Conservation (phyloP, 2,797 vertebrate genomes). For the Syngnathus rostellatus region DNA sequence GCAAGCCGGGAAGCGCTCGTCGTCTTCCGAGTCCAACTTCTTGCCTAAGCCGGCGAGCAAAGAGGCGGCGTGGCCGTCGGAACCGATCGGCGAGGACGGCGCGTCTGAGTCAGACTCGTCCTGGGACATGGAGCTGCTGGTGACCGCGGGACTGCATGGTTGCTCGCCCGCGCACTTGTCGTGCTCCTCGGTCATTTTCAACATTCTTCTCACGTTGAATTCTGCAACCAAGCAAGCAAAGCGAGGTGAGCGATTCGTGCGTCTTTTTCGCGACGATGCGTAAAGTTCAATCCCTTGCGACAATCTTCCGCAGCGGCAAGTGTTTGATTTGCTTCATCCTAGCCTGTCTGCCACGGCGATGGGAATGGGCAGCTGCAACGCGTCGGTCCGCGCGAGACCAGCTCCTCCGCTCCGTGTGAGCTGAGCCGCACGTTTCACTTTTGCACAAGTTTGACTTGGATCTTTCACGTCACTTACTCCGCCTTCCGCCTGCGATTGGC, state of each 20-base stretch:
- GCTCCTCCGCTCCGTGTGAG: slow-evolving; percentile 41
- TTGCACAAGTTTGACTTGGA: slow-evolving; percentile 57
- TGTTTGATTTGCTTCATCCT: slow-evolving; percentile 25
- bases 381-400: slow-evolving; percentile 35
- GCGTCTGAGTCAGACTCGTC: slow-evolving; percentile 93
- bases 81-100: slow-evolving; percentile 78
- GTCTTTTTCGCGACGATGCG: slow-evolving; percentile 54
- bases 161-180: slow-evolving; percentile 75
- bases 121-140: slow-evolving; percentile 83
- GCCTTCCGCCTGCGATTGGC: slow-evolving; percentile 62
- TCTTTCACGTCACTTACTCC: slow-evolving; percentile 65
- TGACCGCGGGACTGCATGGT: slow-evolving; percentile 85
- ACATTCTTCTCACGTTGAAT: slow-evolving; percentile 55
- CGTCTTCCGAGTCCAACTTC: slow-evolving; percentile 76
- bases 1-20: slow-evolving; percentile 93
- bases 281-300: slow-evolving; percentile 24
- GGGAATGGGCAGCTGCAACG: slow-evolving; percentile 1
- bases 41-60: slow-evolving; percentile 61
- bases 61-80: slow-evolving; percentile 64
- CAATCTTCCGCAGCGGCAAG: slow-evolving; percentile 16
- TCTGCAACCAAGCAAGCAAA: slow-evolving; percentile 2
- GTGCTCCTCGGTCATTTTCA: slow-evolving; percentile 87
- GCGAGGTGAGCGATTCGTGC: slow-evolving; percentile 27
- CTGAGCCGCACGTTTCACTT: slow-evolving; percentile 42
- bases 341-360: slow-evolving; percentile 32